Evolutionary conservation across 2,113 vertebrate genomes (phyloP), one percentile per base, ranked within the genome.

Genomic region (Morone saxatilis): DNA sequence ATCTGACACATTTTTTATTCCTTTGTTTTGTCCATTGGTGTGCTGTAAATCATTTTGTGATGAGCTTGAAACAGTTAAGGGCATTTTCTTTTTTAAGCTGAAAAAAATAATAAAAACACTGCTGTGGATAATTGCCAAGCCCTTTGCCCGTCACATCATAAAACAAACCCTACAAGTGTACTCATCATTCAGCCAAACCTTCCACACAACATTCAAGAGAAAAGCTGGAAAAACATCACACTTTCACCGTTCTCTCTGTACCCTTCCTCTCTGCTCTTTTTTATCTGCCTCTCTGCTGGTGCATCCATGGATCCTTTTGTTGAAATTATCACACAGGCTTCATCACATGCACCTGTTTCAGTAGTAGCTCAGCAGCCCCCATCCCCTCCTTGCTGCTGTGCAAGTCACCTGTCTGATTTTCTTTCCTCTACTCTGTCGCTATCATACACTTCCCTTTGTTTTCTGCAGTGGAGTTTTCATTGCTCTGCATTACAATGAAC

Each of bases 1-100:
- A 86, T 82, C 80, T 80, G 84, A 91, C 90, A 90, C 83, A 85
- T 89, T 88, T 59, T 85, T 71, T 31, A 78, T 88, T 75, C 73
- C 76, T 89, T 90, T 84, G 78, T 82, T 85, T 89, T 47, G 25
- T 86, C 79, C 83, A 70, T 61, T 57, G 41, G 50, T 20, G 20
- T 13, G 63, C 77, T 75, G 70, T 60, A 76, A 71, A 86, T 84
- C 65, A 65, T 86, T 85, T 79, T 78, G 51, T 43, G 82, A 84
- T 76, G 71, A 86, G 78, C 67, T 80, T 81, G 74, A 84, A 84
- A 71, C 19, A 7, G 61, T 83, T 80, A 17, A 72, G 71, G 65
- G 43, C 59, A 73, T 85, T 82, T 83, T 86, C 38, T 72, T 84
- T 63, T 67, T 73, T 22, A 70, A 71, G 31, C 57, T 25, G 22